Evolutionary conservation across 2,888 invertebrate genomes (phyloP).

Genomic region (Ctena decussata): DNA sequence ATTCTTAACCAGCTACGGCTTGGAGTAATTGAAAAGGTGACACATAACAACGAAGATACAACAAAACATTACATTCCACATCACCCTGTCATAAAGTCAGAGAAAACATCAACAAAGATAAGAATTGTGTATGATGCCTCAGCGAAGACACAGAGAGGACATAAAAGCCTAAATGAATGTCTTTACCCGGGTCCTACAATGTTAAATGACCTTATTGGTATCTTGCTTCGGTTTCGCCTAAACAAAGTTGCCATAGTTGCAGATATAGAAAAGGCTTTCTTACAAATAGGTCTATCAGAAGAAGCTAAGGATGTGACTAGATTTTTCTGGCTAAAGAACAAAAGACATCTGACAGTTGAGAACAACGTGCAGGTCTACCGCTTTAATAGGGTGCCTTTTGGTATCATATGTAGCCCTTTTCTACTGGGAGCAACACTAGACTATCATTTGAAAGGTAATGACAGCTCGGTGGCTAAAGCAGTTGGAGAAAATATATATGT

Average conservation of each 20-base stretch:
- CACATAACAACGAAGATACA: background rate
- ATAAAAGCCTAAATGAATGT: slow-evolving; percentile 37
- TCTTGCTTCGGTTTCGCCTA: slow-evolving; percentile 34
- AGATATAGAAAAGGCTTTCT: slow-evolving; percentile 37
- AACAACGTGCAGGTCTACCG: slow-evolving; percentile 17
- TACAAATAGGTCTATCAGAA: slow-evolving; percentile 24
- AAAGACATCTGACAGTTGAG: background rate
- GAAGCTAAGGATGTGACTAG: slow-evolving; percentile 29
- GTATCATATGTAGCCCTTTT: no score
- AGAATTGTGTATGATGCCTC: slow-evolving; percentile 19
- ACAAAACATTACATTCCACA: slow-evolving; percentile 16
- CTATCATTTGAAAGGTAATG: no score
- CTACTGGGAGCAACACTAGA: no score
- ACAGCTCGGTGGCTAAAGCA: background rate
- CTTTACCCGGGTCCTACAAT: no score
- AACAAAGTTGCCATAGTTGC: slow-evolving; percentile 20
- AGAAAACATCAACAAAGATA: slow-evolving; percentile 1
- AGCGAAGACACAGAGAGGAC: background rate
- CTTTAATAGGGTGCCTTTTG: slow-evolving; percentile 16
- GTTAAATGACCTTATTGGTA: slow-evolving; percentile 28
- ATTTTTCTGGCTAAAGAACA: slow-evolving; percentile 23
- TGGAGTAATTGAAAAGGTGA: slow-evolving; percentile 28
- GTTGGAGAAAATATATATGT: slow-evolving; percentile 9
- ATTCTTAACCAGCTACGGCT: slow-evolving; percentile 17
- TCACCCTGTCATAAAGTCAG: slow-evolving; percentile 1